phyloP scores from a whole-genome alignment of 1,140 invertebrate genomes.

The Drosophila kepulauana region DNA sequence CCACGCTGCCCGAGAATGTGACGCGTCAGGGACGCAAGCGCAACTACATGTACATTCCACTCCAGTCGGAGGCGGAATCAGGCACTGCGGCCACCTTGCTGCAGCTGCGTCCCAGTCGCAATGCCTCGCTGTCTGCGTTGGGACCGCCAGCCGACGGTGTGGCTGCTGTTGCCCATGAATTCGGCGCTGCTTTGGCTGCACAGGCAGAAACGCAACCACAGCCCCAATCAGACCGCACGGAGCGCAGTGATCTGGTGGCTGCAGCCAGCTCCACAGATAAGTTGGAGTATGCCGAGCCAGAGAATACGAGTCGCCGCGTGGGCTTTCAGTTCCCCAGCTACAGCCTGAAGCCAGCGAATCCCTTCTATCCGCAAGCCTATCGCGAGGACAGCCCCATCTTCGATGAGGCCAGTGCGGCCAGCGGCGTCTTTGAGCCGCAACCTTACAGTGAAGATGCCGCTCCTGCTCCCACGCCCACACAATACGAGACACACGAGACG shows the following conservation, averaged over 20 bases:
- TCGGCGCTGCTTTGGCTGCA: constrained; percentile 56
- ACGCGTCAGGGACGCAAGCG: constrained; percentile 69
- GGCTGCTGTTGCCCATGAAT: constrained; percentile 61
- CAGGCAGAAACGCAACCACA: constrained; percentile 8
- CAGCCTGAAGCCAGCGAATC: constrained; percentile 71
- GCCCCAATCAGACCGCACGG: constrained; percentile 57
- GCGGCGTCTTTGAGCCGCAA: constrained; percentile 50
- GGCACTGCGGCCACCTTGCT: constrained; percentile 38
- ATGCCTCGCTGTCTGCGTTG: constrained; percentile 60
- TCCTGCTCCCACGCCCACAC: constrained; percentile 42
- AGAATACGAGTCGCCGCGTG: constrained; percentile 75
- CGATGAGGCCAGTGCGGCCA: constrained; percentile 51
- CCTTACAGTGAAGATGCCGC: constrained; percentile 68
- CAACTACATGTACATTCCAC: constrained; percentile 81
- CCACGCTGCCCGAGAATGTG: constrained; percentile 73
- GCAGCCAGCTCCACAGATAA: constrained; percentile 67
- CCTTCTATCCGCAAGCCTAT: constrained; percentile 81
- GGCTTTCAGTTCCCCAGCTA: constrained; percentile 84
- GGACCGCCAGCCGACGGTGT: constrained; percentile 68
- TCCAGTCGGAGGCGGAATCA: constrained; percentile 46
- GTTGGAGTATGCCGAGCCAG: constrained; percentile 62
- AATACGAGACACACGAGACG: constrained; percentile 64
- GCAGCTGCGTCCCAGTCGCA: constrained; percentile 67
- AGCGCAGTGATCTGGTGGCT: constrained; percentile 68
- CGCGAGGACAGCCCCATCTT: constrained; percentile 82